Percentiles rank a stretch among this genome's conserved stretches.
phyloP scores from a whole-genome alignment of 2,113 vertebrate genomes.

The Grantiella picta region DNA sequence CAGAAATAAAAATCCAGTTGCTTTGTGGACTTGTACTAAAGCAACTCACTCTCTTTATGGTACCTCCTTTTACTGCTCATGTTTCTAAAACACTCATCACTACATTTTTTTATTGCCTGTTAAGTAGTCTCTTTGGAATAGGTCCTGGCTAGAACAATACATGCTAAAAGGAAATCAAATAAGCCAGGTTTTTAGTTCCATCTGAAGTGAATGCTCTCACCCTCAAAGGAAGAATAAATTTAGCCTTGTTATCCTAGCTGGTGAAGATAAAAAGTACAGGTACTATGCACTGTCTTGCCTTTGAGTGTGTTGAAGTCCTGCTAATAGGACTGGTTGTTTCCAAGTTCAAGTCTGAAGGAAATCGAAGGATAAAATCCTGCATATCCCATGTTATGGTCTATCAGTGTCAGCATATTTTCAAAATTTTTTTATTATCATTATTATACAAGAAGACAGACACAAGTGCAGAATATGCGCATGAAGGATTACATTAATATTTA shows the following conservation, averaged over 20 bases:
- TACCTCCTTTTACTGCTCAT: neutral
- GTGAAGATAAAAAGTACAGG: neutral
- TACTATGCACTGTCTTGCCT: neutral
- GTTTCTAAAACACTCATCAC: neutral
- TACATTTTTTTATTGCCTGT: neutral
- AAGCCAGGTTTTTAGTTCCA: neutral
- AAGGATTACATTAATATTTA: neutral
- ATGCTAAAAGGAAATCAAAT: neutral
- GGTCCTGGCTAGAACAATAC: neutral
- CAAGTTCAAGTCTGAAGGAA: neutral
- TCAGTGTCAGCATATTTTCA: neutral
- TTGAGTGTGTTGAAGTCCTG: neutral
- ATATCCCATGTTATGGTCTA: neutral
- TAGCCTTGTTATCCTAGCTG: neutral
- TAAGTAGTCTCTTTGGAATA: constrained; percentile 7
- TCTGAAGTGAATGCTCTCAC: neutral
- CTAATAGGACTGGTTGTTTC: neutral
- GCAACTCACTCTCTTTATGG: neutral
- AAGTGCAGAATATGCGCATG: neutral
- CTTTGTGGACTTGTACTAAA: neutral
- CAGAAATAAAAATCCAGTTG: neutral
- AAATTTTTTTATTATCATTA: neutral
- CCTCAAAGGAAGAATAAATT: neutral
- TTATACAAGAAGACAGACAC: neutral
- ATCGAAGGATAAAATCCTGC: neutral